phyloP scores from a whole-genome alignment of 2,113 vertebrate genomes.

The Triplophysa siluroides region DNA sequence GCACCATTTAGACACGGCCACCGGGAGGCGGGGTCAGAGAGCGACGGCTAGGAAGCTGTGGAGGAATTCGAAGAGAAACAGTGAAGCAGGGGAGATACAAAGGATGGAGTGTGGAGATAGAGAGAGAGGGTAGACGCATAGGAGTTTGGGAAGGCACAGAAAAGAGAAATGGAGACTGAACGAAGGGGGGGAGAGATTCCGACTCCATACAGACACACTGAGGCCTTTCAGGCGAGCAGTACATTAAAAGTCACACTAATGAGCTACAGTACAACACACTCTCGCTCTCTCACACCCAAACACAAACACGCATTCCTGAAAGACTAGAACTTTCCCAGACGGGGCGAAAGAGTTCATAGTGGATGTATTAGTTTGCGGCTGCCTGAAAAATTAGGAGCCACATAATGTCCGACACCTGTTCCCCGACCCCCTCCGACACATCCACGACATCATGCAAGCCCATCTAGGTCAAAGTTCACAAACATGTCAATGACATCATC shows the following conservation, averaged over 20 bases:
- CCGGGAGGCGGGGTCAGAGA: slow-evolving; percentile 44
- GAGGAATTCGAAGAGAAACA: slow-evolving; percentile 35
- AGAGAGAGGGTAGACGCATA: slow-evolving; percentile 24
- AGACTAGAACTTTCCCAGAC: slow-evolving; percentile 41
- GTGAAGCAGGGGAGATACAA: slow-evolving; percentile 35
- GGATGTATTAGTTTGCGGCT: slow-evolving; percentile 15
- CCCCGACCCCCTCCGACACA: slow-evolving; percentile 23
- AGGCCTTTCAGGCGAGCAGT: slow-evolving; percentile 45
- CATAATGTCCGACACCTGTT: slow-evolving; percentile 49
- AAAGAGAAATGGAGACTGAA: slow-evolving; percentile 46
- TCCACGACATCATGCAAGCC: neutral
- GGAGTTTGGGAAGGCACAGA: slow-evolving; percentile 54
- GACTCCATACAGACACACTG: slow-evolving; percentile 43
- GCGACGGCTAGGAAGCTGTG: slow-evolving; percentile 12
- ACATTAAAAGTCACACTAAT: slow-evolving; percentile 41
- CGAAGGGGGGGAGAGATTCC: slow-evolving; percentile 33
- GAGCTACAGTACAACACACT: slow-evolving; percentile 30
- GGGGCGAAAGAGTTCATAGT: slow-evolving; percentile 13
- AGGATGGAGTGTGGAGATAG: slow-evolving; percentile 44
- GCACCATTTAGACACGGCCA: slow-evolving; percentile 77
- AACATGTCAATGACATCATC: slow-evolving; percentile 37
- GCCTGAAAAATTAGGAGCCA: slow-evolving; percentile 38
- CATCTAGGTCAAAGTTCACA: slow-evolving; percentile 49
- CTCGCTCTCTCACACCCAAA: slow-evolving; percentile 24
- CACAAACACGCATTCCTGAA: slow-evolving; percentile 13